Evolutionary conservation across 1,140 invertebrate species (phyloP).

Genomic region (Hestina assimilis): DNA sequence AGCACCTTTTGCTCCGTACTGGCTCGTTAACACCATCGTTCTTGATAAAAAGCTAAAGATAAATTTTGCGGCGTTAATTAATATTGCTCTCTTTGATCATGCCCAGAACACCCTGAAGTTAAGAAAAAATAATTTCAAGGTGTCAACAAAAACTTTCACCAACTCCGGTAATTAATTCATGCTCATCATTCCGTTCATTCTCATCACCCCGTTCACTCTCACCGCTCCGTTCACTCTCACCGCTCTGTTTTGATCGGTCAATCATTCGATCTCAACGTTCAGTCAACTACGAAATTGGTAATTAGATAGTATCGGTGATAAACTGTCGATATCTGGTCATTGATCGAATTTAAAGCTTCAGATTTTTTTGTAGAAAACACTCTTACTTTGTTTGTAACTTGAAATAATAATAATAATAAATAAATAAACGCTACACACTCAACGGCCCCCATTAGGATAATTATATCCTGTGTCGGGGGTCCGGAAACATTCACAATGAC

Average conservation of each 20-base stretch:
- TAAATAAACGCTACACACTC: no score
- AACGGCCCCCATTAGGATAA: no score
- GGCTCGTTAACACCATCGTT: conserved; percentile 13
- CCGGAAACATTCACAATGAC: no score
- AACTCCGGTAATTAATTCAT: conserved; percentile 65
- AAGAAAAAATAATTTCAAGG: conserved; percentile 52
- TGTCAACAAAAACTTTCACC: conserved; percentile 57
- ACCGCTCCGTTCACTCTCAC: conserved; percentile 47
- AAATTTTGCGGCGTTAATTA: conserved; percentile 48
- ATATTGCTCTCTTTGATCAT: conserved; percentile 37
- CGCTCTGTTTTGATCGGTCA: conserved; percentile 68
- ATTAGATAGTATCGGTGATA: conserved; percentile 69
- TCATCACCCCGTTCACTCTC: conserved; percentile 34
- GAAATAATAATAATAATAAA: no score
- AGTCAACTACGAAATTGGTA: conserved; percentile 73
- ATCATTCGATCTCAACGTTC: conserved; percentile 69
- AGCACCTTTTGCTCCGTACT: conserved; percentile 7
- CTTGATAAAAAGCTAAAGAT: no score
- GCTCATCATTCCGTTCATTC: conserved; percentile 65
- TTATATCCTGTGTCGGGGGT: no score
- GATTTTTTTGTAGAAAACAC: no score
- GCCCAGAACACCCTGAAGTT: conserved; percentile 30
- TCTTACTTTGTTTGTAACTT: no score
- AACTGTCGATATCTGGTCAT: conserved; percentile 23
- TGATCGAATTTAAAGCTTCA: no score